Evolutionary conservation across 1,140 invertebrate species (phyloP).

Genomic region (Neocloeon triangulifer): DNA sequence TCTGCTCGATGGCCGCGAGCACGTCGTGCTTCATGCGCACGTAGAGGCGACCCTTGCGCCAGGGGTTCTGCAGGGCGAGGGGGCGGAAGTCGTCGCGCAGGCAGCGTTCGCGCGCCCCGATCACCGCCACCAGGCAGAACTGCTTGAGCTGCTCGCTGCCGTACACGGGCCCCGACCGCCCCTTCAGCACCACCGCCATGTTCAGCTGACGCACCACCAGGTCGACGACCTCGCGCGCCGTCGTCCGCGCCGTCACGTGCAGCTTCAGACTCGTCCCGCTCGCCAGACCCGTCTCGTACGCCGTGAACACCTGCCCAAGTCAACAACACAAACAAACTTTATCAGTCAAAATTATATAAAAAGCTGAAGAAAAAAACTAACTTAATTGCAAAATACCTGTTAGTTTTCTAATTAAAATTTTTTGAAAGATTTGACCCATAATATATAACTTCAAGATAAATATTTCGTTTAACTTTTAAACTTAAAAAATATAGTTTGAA

Average conservation of each 20-base stretch:
- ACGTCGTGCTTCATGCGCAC: conserved; percentile 74
- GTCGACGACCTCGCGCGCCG: conserved; percentile 79
- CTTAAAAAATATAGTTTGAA: too few relatives aligned
- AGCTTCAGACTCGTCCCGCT: conserved; percentile 79
- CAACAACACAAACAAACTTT: too few relatives aligned
- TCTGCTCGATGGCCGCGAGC: conserved; percentile 60
- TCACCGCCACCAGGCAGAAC: conserved; percentile 84
- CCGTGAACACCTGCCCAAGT: conserved; percentile 59
- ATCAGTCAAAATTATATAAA: too few relatives aligned
- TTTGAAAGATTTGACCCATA: too few relatives aligned
- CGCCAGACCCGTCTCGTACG: conserved; percentile 82
- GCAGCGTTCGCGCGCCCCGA: conserved; percentile 75
- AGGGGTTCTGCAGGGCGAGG: conserved; percentile 78
- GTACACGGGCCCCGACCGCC: conserved; percentile 62
- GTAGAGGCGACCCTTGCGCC: conserved; percentile 79
- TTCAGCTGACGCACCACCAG: conserved; percentile 84
- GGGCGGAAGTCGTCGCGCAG: conserved; percentile 82
- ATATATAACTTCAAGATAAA: too few relatives aligned
- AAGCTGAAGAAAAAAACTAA: too few relatives aligned
- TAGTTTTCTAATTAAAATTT: too few relatives aligned
- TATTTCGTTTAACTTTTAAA: too few relatives aligned
- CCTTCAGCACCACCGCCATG: conserved; percentile 71
- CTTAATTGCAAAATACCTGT: too few relatives aligned
- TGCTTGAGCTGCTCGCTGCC: conserved; percentile 48
- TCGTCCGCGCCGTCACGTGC: conserved; percentile 73